Evolutionary conservation across 1,140 invertebrate species (phyloP).

Genomic region (Rhyacophila brunnea): DNA sequence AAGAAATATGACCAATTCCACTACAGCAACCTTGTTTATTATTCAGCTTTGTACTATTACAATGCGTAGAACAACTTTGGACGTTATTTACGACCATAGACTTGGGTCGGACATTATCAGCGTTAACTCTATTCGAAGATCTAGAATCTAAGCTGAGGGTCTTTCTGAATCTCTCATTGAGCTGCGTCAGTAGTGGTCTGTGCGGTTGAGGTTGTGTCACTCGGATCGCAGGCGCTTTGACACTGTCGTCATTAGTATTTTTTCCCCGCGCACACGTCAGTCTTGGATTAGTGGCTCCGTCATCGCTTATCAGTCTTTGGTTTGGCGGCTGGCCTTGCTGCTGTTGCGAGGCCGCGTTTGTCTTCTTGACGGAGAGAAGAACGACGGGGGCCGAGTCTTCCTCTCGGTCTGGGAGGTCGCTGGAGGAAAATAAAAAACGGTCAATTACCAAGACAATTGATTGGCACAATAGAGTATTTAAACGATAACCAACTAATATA

Average conservation of each 20-base stretch:
- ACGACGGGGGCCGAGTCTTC: slow-evolving; percentile 23
- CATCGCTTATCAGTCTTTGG: slow-evolving; percentile 25
- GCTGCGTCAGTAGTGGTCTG: slow-evolving; percentile 46
- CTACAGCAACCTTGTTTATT: slow-evolving; percentile 39
- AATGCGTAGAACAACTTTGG: slow-evolving; percentile 33
- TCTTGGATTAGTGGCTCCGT: not conserved
- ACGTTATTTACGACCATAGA: slow-evolving; percentile 40
- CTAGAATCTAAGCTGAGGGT: slow-evolving; percentile 51
- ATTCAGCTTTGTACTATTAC: slow-evolving; percentile 35
- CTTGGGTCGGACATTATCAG: slow-evolving; percentile 43
- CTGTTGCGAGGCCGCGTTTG: slow-evolving; percentile 44
- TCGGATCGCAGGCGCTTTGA: slow-evolving; percentile 33
- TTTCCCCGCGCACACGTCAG: not conserved
- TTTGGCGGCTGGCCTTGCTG: slow-evolving; percentile 44
- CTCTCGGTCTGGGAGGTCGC: slow-evolving; percentile 31
- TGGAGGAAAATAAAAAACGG: slow-evolving; percentile 14
- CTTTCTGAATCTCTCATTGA: slow-evolving; percentile 53
- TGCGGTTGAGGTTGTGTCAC: slow-evolving; percentile 47
- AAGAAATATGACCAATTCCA: slow-evolving; percentile 32
- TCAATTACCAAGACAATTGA: slow-evolving; percentile 9
- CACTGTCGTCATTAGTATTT: too few relatives aligned
- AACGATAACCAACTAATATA: too few relatives aligned
- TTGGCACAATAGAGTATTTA: too few relatives aligned
- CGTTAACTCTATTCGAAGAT: slow-evolving; percentile 9
- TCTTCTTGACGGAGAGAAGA: slow-evolving; percentile 27